Base-by-base conservation (phyloP, 2,113 vertebrate species). In the Sorex araneus region DNA sequence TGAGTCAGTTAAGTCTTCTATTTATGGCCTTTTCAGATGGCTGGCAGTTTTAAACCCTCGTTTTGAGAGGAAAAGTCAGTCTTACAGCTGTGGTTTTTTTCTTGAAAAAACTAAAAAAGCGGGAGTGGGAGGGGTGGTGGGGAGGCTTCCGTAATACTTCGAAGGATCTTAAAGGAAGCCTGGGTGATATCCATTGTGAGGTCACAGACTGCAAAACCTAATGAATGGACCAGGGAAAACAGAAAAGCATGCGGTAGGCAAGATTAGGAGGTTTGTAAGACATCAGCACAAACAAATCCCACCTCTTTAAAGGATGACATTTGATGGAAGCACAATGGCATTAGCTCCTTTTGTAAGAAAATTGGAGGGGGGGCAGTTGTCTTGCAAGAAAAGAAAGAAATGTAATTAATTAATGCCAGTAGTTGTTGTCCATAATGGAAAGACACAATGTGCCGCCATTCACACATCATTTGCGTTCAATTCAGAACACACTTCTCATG, bases 301-400 rank as follows among this genome's bases (percentile, higher is more conserved):
- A 40, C 43, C 69, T 89, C 67, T 80, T 93, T 86, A 89, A 88
- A 86, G 84, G 36, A 60, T 77, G 94, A 76, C 89, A 89, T 66
- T 57, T 93, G 92, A 94, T 57, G 79, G 89, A 83, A 93, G 63
- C 67, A 92, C 83, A 95, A n/a, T 76, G 84, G 76, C 76, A 82
- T 94, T 36, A 67, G 47, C 34, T 92, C 82, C 82, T 74, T 92
- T 82, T 75, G 70, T 73, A 69, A 90, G 71, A 85, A 87, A 86
- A 93, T 78, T 90, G 93, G 93, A 88, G 83, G 50, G 93, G 93
- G 90, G 83, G 50, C 94, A 83, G 82, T 90, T 90, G 75, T 70
- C 60, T 85, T 73, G 50, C 50, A 93, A 82, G 79, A n/a, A 79
- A 70, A 91, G 57, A 81, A 96, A 94, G 80, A 77, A 90, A 57